Base-by-base conservation (phyloP, 1,140 invertebrate species). In the Lepeophtheirus salmonis region DNA sequence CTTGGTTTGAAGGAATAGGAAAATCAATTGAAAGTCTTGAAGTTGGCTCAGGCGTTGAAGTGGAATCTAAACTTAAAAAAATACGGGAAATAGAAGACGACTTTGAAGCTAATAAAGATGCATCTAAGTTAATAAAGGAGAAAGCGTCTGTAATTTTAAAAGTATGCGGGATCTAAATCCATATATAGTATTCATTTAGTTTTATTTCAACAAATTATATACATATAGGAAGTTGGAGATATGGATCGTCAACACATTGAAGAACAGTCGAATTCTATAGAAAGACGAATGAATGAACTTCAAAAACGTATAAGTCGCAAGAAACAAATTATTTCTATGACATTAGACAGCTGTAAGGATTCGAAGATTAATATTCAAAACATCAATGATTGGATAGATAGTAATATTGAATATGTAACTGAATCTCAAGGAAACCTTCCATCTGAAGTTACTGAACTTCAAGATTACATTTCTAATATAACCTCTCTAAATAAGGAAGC, bases 191-290 rank as follows among this genome's bases (percentile, higher is more conserved):
- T n/a, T 18, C 50, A n/a, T 52, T n/a, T 52, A 17, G 10, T 52
- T 52, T 16, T n/a, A 21, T 52, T 52, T 52, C 13, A 4, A 6
- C 50, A 62, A 54, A 48, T 59, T 22, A n/a, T n/a, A 10, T 41
- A 6, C n/a, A 10, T 41, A 10, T 41, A 41, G 30, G 66, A 67
- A 41, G 67, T 67, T 64, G 69, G 83, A 68, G 87, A 84, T 70
- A 71, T 87, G 48, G 89, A 92, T 70, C 82, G 82, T 0, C 86
- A 91, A 65, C 85, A 91, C 70, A 81, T 92, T 17, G 86, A 91
- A 68, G 89, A 92, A 68, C 83, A 85, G 73, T 76, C 86, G 63
- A 87, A 88, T 70, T 81, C 81, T 0, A 75, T 86, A 1, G 86
- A 91, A 67, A 76, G 86, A 64, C 76, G 84, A 61, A 83, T 86